Base-by-base conservation (phyloP, 35 echinoderm and acorn worm species). In the Strongylocentrotus purpuratus region DNA sequence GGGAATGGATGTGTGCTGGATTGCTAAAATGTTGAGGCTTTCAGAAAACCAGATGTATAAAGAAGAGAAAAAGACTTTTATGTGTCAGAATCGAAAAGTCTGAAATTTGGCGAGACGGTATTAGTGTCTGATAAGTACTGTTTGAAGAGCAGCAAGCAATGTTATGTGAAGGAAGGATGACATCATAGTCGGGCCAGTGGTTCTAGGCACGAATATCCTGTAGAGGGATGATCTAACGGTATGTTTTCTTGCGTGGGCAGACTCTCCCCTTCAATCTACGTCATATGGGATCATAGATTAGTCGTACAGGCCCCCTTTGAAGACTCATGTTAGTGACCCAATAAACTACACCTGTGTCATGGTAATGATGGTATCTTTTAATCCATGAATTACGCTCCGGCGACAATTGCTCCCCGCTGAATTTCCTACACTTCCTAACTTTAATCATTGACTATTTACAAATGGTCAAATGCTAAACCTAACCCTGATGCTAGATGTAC, bases 161-260 rank as follows among this genome's bases (percentile, higher is more conserved):
- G 65, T 78, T 89, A 46, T 89, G 87, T 89, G 31, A 89, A 33
- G 87, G 87, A 89, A 89, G 32, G 87, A 46, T 89, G 87, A 89
- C 33, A 33, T 89, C 87, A 45, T 46, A 46, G 87, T 89, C 87
- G 33, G 87, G 2, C 33, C 32, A 33, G 87, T 89, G 32, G 45
- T 78, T 78, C 87, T 89, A 33, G 45, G 87, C 45, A 89, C 87
- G 33, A 89, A 89, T 89, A 89, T 89, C 87, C 87, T 89, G 87
- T 45, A 33, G 28, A n/a, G 65, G 65, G 65, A 78, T 78, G 61
- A 71, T 71, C 17, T 85, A 31, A 4, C 87, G 31, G 87, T 88
- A 15, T 88, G 87, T 88, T 32, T 33, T 13, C 1, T 33, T 17
- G 87, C 25, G 0, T 89, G 45, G 87, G 32, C 87, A 89, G 87